Percentiles rank a stretch among this genome's conserved stretches.
These are phyloP conservation scores for Neomorphus geoffroyi DNA, from an alignment of 2,797 vertebrate genomes.

Conservation along the genomic window DNA sequence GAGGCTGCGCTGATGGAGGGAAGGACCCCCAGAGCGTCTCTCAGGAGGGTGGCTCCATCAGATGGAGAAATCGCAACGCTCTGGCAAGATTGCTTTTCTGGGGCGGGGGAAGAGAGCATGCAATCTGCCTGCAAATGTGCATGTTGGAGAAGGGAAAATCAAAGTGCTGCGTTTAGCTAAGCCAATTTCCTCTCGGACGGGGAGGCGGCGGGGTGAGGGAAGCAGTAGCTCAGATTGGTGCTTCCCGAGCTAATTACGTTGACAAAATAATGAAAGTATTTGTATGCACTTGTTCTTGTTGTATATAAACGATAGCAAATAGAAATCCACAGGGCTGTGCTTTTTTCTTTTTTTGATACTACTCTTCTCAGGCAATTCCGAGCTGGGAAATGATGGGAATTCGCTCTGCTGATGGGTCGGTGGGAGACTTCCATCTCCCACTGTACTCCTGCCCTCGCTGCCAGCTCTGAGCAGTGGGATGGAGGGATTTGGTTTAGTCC, in stretches of 20 bases:
- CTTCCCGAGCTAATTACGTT: slow-evolving; percentile 66
- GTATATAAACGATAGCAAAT: slow-evolving; percentile 12
- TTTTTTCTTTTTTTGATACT: neutral
- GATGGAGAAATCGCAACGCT: neutral
- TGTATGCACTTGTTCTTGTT: slow-evolving; percentile 56
- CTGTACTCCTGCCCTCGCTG: accelerated
- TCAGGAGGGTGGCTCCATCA: neutral
- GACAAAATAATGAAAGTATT: slow-evolving; percentile 68
- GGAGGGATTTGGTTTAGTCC: neutral
- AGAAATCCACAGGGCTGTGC: neutral
- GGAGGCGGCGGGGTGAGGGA: neutral
- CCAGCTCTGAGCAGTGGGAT: neutral
- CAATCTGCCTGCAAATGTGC: slow-evolving; percentile 36
- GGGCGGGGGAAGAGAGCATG: neutral
- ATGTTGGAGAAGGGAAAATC: neutral
- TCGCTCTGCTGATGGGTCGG: neutral
- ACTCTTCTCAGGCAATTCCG: neutral
- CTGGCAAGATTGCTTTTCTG: neutral
- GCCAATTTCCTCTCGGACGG: slow-evolving; percentile 49
- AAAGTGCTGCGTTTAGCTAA: neutral
- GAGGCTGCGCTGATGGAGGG: neutral
- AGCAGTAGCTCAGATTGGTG: slow-evolving; percentile 24
- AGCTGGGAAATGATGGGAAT: neutral
- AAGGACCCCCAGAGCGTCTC: neutral
- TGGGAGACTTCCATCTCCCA: neutral